Evolutionary conservation across 2,888 invertebrate genomes (phyloP).

Genomic region (Cephus rjabovi): DNA sequence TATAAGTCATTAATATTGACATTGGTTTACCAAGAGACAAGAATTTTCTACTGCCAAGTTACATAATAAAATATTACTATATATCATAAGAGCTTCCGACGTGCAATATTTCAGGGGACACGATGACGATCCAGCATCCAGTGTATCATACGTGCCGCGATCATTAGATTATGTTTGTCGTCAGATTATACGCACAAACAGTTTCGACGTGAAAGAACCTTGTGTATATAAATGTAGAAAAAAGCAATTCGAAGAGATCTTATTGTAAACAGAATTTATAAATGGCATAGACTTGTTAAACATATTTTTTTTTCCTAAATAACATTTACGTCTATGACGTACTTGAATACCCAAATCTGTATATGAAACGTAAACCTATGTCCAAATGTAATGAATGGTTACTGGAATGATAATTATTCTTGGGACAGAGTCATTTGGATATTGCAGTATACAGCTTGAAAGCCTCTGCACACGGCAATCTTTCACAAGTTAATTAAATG

Average conservation of each 20-base stretch:
- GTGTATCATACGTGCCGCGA: too few relatives aligned
- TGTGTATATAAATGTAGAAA: too few relatives aligned
- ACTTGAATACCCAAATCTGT: not conserved
- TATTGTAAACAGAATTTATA: too few relatives aligned
- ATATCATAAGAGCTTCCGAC: too few relatives aligned
- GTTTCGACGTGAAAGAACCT: too few relatives aligned
- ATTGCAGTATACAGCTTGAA: not conserved
- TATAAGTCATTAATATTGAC: too few relatives aligned
- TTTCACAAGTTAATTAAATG: not conserved
- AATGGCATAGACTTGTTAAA: not conserved
- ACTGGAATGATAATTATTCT: not conserved
- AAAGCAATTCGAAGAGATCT: too few relatives aligned
- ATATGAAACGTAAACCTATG: not conserved
- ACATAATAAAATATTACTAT: not conserved
- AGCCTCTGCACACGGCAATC: not conserved
- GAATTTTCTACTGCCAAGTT: not conserved
- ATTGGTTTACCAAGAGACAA: too few relatives aligned
- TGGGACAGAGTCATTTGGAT: not conserved
- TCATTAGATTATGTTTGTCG: too few relatives aligned
- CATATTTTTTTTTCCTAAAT: not conserved
- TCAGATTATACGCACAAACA: too few relatives aligned
- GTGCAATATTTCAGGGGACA: too few relatives aligned
- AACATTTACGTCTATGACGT: not conserved
- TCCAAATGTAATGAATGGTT: not conserved
- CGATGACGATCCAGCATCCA: too few relatives aligned